Evolutionary conservation across 1,140 invertebrate species (phyloP).

Genomic region (Andricus grossulariae): DNA sequence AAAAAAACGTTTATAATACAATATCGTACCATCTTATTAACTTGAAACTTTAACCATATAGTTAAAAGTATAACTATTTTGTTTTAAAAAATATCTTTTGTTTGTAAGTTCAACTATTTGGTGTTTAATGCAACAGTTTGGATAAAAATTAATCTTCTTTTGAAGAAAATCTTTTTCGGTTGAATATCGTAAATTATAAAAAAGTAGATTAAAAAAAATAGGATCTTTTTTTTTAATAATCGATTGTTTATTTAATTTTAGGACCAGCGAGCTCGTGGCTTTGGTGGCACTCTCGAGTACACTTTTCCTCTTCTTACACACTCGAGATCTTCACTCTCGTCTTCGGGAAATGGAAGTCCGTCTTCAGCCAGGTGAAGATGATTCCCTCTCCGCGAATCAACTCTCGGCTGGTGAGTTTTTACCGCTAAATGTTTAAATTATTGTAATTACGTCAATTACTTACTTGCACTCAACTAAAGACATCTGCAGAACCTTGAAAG

Average conservation of each 20-base stretch:
- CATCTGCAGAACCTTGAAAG: slow-evolving; percentile 11
- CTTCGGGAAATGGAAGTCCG: slow-evolving; percentile 86
- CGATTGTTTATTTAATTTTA: slow-evolving; percentile 53
- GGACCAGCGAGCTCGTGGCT: slow-evolving; percentile 85
- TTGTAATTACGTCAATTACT: slow-evolving; percentile 16
- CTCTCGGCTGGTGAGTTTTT: slow-evolving; percentile 80
- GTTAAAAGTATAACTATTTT: too few species aligned
- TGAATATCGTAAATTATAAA: too few species aligned
- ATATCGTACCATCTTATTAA: too few species aligned
- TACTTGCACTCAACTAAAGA: slow-evolving; percentile 19
- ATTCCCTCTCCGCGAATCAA: slow-evolving; percentile 83
- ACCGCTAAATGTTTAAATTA: background rate
- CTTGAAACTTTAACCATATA: too few species aligned
- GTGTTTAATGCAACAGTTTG: too few species aligned
- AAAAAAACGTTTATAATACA: too few species aligned
- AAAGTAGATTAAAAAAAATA: background rate
- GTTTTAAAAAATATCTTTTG: too few species aligned
- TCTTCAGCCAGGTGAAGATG: slow-evolving; percentile 82
- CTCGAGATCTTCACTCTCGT: slow-evolving; percentile 85
- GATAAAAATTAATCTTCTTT: too few species aligned
- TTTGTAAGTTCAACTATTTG: too few species aligned
- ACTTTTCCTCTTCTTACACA: slow-evolving; percentile 88
- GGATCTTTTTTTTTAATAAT: slow-evolving; percentile 36
- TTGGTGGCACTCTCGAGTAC: slow-evolving; percentile 87
- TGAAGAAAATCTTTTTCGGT: too few species aligned